A percentile compares a stretch with the other conserved stretches of the same genome.
These are phyloP conservation scores for Darevskia nairensis DNA, from an alignment of 2,797 vertebrate genomes.

Conservation along the genomic window DNA sequence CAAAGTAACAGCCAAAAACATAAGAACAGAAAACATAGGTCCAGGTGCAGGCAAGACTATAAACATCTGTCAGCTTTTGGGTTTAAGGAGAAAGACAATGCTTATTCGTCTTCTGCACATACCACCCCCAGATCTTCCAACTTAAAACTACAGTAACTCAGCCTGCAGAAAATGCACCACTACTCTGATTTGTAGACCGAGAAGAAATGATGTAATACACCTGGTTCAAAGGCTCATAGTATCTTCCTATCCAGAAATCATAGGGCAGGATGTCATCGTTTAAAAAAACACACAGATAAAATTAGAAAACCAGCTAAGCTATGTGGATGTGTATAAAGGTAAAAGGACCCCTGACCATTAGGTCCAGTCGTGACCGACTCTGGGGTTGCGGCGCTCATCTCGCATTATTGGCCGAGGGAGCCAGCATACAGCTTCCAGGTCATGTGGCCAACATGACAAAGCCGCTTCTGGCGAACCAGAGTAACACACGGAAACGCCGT, in stretches of 20 bases:
- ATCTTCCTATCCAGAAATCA: not conserved
- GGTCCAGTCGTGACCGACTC: too few species aligned
- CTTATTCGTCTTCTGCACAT: not conserved
- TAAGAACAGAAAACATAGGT: not conserved
- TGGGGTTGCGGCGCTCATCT: too few species aligned
- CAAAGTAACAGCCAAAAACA: not conserved
- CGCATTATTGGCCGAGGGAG: too few species aligned
- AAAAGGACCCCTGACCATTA: too few species aligned
- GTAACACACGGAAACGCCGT: too few species aligned
- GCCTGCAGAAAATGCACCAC: too few species aligned
- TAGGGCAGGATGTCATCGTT: rapidly evolving
- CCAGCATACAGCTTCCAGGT: too few species aligned
- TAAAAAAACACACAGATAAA: not conserved
- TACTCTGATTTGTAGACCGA: too few species aligned
- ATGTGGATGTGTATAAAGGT: not conserved
- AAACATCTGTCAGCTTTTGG: not conserved
- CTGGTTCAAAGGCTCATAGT: not conserved
- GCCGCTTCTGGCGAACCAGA: too few species aligned
- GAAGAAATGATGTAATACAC: not conserved
- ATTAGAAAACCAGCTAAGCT: not conserved
- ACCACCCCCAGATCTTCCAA: not conserved
- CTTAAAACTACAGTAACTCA: not conserved
- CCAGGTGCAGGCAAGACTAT: too few species aligned
- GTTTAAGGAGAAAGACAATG: not conserved
- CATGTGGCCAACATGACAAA: too few species aligned